A percentile compares a stretch with the other conserved stretches of the same genome.
Evolutionary conservation across 2,113 vertebrate species (phyloP).

Genomic region (Pica pica): DNA sequence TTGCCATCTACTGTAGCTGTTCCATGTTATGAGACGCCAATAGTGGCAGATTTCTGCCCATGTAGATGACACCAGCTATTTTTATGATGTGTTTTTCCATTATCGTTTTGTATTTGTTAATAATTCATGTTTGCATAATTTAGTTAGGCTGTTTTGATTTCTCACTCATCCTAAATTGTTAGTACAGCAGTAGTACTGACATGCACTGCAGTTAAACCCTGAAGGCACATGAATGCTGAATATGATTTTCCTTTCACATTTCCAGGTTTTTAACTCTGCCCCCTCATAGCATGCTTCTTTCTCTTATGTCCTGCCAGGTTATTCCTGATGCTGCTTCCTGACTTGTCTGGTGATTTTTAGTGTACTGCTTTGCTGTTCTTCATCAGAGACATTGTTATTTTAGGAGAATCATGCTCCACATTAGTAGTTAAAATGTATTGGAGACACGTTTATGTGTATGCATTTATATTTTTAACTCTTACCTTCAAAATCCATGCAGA

Average conservation of each 20-base stretch:
- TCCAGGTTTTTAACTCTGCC: neutral
- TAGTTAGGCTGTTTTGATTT: neutral
- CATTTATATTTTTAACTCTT: neutral
- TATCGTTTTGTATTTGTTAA: neutral
- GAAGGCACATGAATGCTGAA: neutral
- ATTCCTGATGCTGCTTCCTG: neutral
- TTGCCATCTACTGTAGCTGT: neutral
- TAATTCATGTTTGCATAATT: neutral
- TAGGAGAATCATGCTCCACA: neutral
- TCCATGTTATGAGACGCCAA: neutral
- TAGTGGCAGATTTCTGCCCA: neutral
- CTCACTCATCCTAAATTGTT: neutral
- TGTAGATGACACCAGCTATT: neutral
- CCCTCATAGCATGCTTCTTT: neutral
- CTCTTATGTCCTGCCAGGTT: neutral
- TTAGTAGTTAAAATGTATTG: neutral
- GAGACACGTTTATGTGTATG: neutral
- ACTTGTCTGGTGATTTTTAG: neutral
- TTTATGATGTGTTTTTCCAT: neutral
- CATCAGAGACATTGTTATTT: neutral
- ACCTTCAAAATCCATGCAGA: neutral
- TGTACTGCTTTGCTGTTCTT: neutral
- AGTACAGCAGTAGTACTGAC: neutral
- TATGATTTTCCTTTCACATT: neutral
- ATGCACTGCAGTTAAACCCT: neutral